Evolutionary conservation across 2,888 invertebrate genomes (phyloP).

Genomic region (Dusona sp.): DNA sequence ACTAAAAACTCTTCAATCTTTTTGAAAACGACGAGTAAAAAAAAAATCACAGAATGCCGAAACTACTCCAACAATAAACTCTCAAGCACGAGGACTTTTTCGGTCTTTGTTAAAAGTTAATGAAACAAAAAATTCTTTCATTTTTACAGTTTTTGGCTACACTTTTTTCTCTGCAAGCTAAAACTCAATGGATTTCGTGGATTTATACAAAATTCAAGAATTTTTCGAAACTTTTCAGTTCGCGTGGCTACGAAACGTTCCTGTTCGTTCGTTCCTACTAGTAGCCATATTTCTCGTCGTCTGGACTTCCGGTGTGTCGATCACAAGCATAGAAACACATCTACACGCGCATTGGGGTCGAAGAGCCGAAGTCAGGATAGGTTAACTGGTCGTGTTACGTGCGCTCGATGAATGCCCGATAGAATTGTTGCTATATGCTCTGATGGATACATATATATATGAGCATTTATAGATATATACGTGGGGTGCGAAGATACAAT

Average conservation of each 20-base stretch:
- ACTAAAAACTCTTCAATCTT: background rate
- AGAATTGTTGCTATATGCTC: constrained; percentile 65
- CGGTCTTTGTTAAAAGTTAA: background rate
- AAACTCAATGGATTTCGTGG: background rate
- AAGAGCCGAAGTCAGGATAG: constrained; percentile 53
- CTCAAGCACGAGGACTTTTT: background rate
- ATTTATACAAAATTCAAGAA: background rate
- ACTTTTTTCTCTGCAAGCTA: background rate
- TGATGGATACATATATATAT: background rate
- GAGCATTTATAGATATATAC: background rate
- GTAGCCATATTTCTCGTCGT: constrained; percentile 57
- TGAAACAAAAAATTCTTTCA: background rate
- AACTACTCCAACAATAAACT: background rate
- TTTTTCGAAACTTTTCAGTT: constrained; percentile 25
- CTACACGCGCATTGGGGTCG: constrained; percentile 42
- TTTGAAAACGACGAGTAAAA: background rate
- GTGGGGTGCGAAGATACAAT: constrained; percentile 45
- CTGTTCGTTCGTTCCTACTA: constrained; percentile 16
- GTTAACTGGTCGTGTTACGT: constrained; percentile 74
- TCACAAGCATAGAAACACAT: constrained; percentile 16
- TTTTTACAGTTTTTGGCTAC: background rate
- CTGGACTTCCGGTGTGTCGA: constrained; percentile 48
- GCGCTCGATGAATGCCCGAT: constrained; percentile 78
- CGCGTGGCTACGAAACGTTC: constrained; percentile 57
- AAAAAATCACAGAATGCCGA: background rate